These are phyloP conservation scores for Atractosteus spatula DNA, from an alignment of 2,113 vertebrate species.

Conservation along the genomic window DNA sequence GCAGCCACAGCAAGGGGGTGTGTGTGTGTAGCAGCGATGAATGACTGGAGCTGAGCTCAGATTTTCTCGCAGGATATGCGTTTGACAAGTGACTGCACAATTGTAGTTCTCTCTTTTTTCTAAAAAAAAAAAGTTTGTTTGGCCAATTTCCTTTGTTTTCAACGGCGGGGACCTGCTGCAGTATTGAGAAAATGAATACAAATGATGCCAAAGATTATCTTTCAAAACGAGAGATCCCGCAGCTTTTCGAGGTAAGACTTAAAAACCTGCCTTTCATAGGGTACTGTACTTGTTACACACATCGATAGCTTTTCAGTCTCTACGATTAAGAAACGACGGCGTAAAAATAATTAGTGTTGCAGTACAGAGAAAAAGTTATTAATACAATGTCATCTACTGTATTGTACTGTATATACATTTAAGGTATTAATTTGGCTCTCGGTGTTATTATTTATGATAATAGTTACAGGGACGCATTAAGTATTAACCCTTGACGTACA, in stretches of 20 bases:
- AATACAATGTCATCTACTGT: too few species aligned
- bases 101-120: not conserved
- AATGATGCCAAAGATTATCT: conserved; percentile 51
- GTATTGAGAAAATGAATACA: conserved; percentile 42
- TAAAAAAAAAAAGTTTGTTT: not conserved
- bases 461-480: too few species aligned
- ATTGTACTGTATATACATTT: too few species aligned
- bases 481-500: too few species aligned
- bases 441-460: too few species aligned
- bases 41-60: not conserved
- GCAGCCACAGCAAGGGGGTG: not conserved
- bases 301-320: too few species aligned
- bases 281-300: too few species aligned
- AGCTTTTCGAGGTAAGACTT: conserved; percentile 53
- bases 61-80: not conserved
- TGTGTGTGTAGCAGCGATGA: not conserved
- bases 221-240: conserved; percentile 47
- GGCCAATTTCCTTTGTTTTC: not conserved
- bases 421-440: too few species aligned
- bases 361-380: too few species aligned
- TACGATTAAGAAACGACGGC: too few species aligned
- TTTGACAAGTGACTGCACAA: conserved; percentile 9
- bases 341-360: too few species aligned
- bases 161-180: not conserved
- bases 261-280: too few species aligned